A percentile compares a stretch with the other conserved stretches of the same genome.
phyloP scores from a whole-genome alignment of 2,113 vertebrate genomes.

The Megaptera novaeangliae region DNA sequence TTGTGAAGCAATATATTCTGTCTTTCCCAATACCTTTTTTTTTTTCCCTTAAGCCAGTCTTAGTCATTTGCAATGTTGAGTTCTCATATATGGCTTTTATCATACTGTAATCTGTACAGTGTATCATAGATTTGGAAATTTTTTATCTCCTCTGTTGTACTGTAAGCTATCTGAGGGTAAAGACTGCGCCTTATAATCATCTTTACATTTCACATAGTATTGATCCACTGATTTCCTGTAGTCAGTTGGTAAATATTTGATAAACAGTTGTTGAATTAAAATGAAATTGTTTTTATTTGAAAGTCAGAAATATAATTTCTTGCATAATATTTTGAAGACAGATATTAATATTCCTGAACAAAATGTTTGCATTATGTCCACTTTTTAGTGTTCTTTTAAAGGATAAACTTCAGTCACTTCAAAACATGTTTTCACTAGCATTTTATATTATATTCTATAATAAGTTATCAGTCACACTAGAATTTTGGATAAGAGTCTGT shows the following conservation, averaged over 20 bases:
- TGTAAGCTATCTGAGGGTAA: background rate
- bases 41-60: background rate
- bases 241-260: background rate
- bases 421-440: background rate
- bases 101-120: background rate
- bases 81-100: background rate
- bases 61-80: background rate
- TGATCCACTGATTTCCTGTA: background rate
- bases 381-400: background rate
- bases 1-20: background rate
- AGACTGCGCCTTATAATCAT: background rate
- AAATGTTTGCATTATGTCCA: background rate
- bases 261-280: background rate
- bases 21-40: background rate
- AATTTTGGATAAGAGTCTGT: background rate
- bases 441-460: background rate
- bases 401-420: background rate
- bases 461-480: background rate
- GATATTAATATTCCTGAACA: background rate
- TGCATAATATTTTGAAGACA: constrained; percentile 10
- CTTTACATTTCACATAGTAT: background rate
- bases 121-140: background rate
- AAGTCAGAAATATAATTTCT: background rate
- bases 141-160: background rate
- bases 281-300: background rate